phyloP scores from a whole-genome alignment of 2,888 invertebrate species.

The Argyra leucocephala region DNA sequence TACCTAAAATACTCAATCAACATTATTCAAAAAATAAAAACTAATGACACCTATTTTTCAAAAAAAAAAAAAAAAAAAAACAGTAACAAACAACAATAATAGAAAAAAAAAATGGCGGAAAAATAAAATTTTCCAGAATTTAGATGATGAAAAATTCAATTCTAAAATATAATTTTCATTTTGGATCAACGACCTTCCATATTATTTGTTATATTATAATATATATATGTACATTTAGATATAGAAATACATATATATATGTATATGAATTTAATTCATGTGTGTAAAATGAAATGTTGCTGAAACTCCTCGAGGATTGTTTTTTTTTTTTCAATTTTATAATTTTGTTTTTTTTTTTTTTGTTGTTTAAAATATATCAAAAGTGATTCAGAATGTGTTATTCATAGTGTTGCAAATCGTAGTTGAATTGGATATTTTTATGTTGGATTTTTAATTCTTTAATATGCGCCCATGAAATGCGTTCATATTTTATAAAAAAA shows the following conservation, averaged over 20 bases:
- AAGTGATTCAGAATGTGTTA: neutral
- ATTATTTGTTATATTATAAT: neutral
- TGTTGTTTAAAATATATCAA: too few relatives aligned
- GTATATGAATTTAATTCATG: neutral
- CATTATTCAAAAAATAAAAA: too few relatives aligned
- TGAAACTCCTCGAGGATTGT: neutral
- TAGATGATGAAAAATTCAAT: neutral
- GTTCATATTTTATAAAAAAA: too few relatives aligned
- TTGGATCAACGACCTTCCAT: neutral
- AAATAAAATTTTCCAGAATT: too few relatives aligned
- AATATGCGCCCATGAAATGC: too few relatives aligned
- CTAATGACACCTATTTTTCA: neutral
- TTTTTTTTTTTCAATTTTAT: neutral
- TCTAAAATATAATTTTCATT: neutral
- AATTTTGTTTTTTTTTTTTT: neutral
- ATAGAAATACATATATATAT: neutral
- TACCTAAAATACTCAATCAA: too few relatives aligned
- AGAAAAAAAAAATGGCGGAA: neutral
- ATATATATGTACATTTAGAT: neutral
- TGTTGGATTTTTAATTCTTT: too few relatives aligned
- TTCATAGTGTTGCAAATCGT: neutral
- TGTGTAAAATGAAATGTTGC: neutral
- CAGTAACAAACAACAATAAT: neutral
- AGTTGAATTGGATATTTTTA: too few relatives aligned
- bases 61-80: neutral